These are phyloP conservation scores for Pollenia angustigena DNA, from an alignment of 2,888 invertebrate species.

Conservation along the genomic window DNA sequence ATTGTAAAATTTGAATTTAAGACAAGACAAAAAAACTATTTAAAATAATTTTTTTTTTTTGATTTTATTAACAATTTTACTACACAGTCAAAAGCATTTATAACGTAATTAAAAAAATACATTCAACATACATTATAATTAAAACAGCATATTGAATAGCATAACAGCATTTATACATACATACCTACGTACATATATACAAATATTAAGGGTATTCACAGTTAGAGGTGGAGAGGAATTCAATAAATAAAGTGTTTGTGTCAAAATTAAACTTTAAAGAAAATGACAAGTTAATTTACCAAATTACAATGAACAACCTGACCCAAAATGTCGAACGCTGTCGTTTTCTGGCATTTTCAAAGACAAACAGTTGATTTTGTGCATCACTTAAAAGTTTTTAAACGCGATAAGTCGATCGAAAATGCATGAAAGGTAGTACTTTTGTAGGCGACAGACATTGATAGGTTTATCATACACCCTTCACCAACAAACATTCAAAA, in stretches of 20 bases:
- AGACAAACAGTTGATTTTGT: no score
- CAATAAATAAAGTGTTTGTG: not conserved
- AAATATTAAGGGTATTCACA: slow-evolving; percentile 30
- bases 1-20: not conserved
- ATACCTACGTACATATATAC: not conserved
- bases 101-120: slow-evolving; percentile 15
- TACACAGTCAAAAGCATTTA: slow-evolving; percentile 50
- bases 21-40: not conserved
- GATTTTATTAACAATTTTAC: slow-evolving; percentile 58
- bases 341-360: no score
- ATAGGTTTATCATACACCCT: no score
- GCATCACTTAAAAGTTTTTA: no score
- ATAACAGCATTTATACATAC: slow-evolving; percentile 5
- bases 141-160: not conserved
- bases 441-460: no score
- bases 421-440: no score
- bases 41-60: slow-evolving; percentile 7
- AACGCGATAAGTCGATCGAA: no score
- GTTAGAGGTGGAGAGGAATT: not conserved
- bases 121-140: slow-evolving; percentile 12
- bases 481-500: no score
- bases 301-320: no score
- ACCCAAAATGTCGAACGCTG: no score
- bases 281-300: no score
- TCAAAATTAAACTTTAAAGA: not conserved